Evolutionary conservation across 2,888 invertebrate genomes (phyloP), one percentile per base, ranked within the genome.

Genomic region (Drosophila rubida): DNA sequence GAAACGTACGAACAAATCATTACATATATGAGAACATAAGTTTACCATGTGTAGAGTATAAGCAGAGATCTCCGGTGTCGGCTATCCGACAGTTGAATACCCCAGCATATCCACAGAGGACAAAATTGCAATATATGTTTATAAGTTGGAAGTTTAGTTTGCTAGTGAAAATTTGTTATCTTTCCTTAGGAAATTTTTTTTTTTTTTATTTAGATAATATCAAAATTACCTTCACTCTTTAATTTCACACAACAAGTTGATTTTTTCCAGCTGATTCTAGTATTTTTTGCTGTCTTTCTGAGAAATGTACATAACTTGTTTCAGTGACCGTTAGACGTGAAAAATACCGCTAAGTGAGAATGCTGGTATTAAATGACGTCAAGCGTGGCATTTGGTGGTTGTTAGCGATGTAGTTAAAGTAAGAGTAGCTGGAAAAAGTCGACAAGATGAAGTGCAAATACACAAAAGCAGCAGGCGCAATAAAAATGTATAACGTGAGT

Each of bases 51-150:
- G 11, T 32, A 30, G 46, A 30, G 46, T 51, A 39, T 41, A 37
- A 30, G 6, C 49, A 50, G 8, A 22, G 23, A 49, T 39, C 13
- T 49, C 1, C 5, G 13, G 23, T n/a, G 6, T 50, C 41, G 46
- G 57, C 42, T 25, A 51, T 30, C 42, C 69, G 48, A 57, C 39
- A 19, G 25, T 42, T n/a, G 6, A 48, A 50, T 46, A 63, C 45
- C 50, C 35, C 53, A 58, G 42, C 66, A 42, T 8, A 50, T 16
- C 19, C 25, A 23, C 19, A 14, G 16, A 13, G 0, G 19, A 16
- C 13, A 9, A 50, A 25, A 27, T 27, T 11, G 46, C 13, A 5
- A 39, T 25, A 39, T 39, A 25, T n/a, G 39, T n/a, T 16, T 25
- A 19, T 19, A 19, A 19, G 19, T 1, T 19, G 1, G 3, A 19